Percentiles rank a stretch among this genome's conserved stretches.
Evolutionary conservation across 2,888 invertebrate genomes (phyloP).

Genomic region (Lithophane ornitopus): DNA sequence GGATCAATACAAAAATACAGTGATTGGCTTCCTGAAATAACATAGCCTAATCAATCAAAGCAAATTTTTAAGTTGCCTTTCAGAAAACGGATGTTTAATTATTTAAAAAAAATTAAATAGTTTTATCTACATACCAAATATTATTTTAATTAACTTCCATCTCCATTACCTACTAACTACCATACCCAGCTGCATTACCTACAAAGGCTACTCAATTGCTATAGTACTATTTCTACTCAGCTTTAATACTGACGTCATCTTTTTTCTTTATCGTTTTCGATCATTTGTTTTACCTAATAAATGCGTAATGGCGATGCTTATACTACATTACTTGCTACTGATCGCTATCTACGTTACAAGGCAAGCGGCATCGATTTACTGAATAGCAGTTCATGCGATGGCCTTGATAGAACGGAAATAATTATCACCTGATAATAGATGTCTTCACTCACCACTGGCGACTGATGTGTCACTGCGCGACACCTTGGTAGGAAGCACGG

Average conservation of each 20-base stretch:
- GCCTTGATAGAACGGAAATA: constrained; percentile 86
- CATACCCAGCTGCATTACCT: not conserved
- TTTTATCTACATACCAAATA: constrained; percentile 19
- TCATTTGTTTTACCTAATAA: constrained; percentile 9
- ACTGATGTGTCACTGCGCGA: constrained; percentile 84
- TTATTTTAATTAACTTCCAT: not conserved
- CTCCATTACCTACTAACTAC: constrained; percentile 1
- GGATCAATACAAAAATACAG: not conserved
- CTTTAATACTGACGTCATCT: not conserved
- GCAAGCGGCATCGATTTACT: constrained; percentile 72
- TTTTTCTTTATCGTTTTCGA: constrained; percentile 5
- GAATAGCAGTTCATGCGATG: constrained; percentile 85
- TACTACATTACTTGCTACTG: constrained; percentile 47
- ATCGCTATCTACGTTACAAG: constrained; percentile 63
- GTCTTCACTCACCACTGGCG: constrained; percentile 91
- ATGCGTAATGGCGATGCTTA: constrained; percentile 27
- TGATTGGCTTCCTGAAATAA: not conserved
- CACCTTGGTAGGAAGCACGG: constrained; percentile 86
- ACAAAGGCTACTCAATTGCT: constrained; percentile 21
- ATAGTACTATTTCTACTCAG: constrained; percentile 28
- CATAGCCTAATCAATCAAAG: not conserved
- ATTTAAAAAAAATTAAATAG: not conserved
- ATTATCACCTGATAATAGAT: constrained; percentile 90
- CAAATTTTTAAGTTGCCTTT: not conserved
- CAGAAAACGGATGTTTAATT: not conserved